These are phyloP conservation scores for Drosophila dives DNA, from an alignment of 2,888 invertebrate species.

Conservation along the genomic window DNA sequence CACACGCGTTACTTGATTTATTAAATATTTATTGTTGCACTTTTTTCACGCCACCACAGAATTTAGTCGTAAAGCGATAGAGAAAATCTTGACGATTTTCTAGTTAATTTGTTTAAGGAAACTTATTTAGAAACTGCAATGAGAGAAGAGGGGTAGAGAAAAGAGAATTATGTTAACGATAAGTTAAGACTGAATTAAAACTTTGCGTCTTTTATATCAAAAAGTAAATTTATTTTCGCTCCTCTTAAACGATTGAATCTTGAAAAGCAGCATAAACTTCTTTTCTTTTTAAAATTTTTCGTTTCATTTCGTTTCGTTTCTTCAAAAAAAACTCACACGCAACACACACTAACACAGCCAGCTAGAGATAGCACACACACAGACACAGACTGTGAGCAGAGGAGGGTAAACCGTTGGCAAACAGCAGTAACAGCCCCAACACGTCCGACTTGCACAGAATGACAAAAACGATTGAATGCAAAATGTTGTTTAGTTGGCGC, in stretches of 20 bases:
- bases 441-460: conserved; percentile 72
- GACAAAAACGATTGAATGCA: conserved; percentile 70
- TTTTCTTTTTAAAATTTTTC: conserved; percentile 36
- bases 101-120: conserved; percentile 57
- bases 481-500: conserved; percentile 49
- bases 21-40: conserved; percentile 43
- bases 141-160: conserved; percentile 57
- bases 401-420: conserved; percentile 54
- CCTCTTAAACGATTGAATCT: conserved; percentile 35
- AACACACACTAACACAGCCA: conserved; percentile 69
- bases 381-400: conserved; percentile 49
- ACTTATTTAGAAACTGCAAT: conserved; percentile 71
- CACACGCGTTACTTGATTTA: conserved; percentile 52
- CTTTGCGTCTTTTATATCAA: conserved; percentile 26
- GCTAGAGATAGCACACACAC: conserved; percentile 51
- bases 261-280: conserved; percentile 50
- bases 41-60: conserved; percentile 61
- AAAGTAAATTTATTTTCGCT: conserved; percentile 20
- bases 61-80: conserved; percentile 60
- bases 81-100: conserved; percentile 60
- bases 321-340: conserved; percentile 56
- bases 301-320: conserved; percentile 20
- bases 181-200: conserved; percentile 36
- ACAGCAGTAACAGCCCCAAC: conserved; percentile 52
- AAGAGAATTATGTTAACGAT: conserved; percentile 46